These are phyloP conservation scores for Trogon melanurus DNA, from an alignment of 2,113 vertebrate species.

Conservation along the genomic window DNA sequence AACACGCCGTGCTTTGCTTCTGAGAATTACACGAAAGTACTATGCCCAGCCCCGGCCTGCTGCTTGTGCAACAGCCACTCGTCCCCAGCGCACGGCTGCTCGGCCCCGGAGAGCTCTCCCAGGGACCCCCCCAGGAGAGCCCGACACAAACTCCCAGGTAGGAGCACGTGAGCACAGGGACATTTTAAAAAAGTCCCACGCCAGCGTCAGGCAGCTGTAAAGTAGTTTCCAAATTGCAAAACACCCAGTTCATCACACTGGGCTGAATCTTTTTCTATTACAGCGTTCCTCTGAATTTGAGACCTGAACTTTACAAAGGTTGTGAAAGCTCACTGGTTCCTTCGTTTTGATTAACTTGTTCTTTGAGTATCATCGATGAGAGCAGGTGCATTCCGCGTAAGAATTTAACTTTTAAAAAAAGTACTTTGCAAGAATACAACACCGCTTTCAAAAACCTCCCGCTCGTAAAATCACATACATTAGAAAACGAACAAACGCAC, in stretches of 20 bases:
- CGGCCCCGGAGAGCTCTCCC: not conserved
- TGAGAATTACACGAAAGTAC: not conserved
- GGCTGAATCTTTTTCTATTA: not conserved
- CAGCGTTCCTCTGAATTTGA: not conserved
- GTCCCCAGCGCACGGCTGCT: fast-evolving
- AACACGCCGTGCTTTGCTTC: not conserved
- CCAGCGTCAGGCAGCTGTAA: not conserved
- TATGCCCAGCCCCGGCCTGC: fast-evolving
- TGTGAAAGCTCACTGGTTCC: not conserved
- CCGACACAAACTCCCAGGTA: not conserved
- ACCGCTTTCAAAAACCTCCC: not conserved
- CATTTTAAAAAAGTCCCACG: not conserved
- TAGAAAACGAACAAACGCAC: not conserved
- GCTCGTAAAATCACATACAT: not conserved
- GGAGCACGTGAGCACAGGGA: not conserved
- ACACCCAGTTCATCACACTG: fast-evolving
- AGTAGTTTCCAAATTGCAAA: not conserved
- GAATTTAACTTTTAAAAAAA: not conserved
- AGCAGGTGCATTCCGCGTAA: not conserved
- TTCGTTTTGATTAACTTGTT: not conserved
- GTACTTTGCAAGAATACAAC: not conserved
- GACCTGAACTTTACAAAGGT: not conserved
- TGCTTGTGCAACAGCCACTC: not conserved
- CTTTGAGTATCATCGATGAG: not conserved
- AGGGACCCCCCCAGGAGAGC: not conserved